Evolutionary conservation across 37 sponge, comb jelly and placozoan species (phyloP).

Genomic region (Lycopodina hypogea): DNA sequence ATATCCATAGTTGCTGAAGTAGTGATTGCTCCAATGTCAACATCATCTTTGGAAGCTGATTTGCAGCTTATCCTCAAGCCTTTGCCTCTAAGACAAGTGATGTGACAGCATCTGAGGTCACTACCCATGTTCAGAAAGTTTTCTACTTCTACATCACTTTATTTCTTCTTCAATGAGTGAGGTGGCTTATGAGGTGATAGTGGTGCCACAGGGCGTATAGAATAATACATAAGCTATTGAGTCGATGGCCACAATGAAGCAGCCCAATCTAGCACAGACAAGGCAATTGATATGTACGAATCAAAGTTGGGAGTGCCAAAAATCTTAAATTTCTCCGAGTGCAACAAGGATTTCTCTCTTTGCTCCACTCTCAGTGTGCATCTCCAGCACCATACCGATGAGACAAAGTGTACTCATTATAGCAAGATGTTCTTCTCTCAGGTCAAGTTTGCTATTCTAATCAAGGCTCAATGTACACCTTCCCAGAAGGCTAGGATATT

Average conservation of each 20-base stretch:
- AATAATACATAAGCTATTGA: conserved; percentile 12
- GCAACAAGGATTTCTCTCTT: not conserved
- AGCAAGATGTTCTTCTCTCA: conserved; percentile 26
- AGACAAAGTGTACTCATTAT: conserved; percentile 20
- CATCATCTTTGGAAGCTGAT: not conserved
- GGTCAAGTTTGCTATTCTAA: conserved; percentile 5
- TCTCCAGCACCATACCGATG: conserved; percentile 7
- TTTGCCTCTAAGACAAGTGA: not conserved
- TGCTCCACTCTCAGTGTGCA: not conserved
- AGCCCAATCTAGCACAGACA: too few species aligned
- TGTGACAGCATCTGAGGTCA: not conserved
- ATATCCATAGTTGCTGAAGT: not conserved
- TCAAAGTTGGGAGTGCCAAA: conserved; percentile 7
- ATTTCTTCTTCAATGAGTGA: conserved; percentile 16
- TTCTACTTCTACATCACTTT: not conserved
- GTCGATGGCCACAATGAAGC: not conserved
- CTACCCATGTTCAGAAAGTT: conserved; percentile 22
- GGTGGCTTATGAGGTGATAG: conserved; percentile 24
- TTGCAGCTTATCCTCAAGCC: conserved; percentile 23
- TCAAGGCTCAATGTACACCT: not conserved
- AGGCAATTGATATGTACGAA: not conserved
- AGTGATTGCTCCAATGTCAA: too few species aligned
- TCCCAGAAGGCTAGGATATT: conserved; percentile 16
- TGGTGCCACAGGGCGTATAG: conserved; percentile 23
- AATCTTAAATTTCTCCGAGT: conserved; percentile 19